These are phyloP conservation scores for Encarsia formosa DNA, from an alignment of 2,888 invertebrate species.

Conservation along the genomic window DNA sequence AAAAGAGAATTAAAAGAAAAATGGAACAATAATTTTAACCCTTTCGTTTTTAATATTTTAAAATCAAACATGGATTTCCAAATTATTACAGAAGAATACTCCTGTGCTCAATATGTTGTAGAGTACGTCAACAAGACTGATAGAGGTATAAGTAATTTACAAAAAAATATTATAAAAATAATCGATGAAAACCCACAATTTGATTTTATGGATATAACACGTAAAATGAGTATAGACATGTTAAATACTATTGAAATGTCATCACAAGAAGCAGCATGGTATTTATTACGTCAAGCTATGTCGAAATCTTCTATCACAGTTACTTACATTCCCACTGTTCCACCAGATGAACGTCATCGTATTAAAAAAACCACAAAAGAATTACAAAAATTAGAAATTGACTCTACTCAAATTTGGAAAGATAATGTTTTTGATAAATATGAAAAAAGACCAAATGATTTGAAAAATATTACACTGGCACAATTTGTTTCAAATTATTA, in stretches of 20 bases:
- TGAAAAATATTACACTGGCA: constrained; percentile 42
- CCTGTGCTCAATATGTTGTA: constrained; percentile 29
- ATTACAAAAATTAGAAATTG: constrained; percentile 27
- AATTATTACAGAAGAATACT: constrained; percentile 24
- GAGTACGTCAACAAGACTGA: constrained; percentile 33
- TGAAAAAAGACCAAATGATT: constrained; percentile 41
- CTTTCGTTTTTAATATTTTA: constrained; percentile 29
- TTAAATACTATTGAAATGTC: constrained; percentile 41
- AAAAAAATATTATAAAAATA: constrained; percentile 27
- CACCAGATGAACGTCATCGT: constrained; percentile 46
- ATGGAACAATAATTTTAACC: constrained; percentile 33
- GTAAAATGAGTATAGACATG: constrained; percentile 37
- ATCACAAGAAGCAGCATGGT: constrained; percentile 51
- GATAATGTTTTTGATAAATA: constrained; percentile 49
- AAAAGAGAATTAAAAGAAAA: constrained; percentile 29
- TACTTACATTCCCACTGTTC: constrained; percentile 25
- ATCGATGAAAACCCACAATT: constrained; percentile 42
- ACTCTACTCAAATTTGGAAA: constrained; percentile 45
- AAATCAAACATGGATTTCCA: constrained; percentile 29
- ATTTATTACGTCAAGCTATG: constrained; percentile 49
- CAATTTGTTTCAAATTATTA: constrained; percentile 45
- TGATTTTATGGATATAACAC: constrained; percentile 37
- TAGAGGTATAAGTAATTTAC: constrained; percentile 33
- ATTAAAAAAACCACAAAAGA: constrained; percentile 40
- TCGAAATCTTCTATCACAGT: constrained; percentile 37